Evolutionary conservation across 2,113 vertebrate species (phyloP), one percentile per base, ranked within the genome.

Genomic region (Oenanthe melanoleuca): DNA sequence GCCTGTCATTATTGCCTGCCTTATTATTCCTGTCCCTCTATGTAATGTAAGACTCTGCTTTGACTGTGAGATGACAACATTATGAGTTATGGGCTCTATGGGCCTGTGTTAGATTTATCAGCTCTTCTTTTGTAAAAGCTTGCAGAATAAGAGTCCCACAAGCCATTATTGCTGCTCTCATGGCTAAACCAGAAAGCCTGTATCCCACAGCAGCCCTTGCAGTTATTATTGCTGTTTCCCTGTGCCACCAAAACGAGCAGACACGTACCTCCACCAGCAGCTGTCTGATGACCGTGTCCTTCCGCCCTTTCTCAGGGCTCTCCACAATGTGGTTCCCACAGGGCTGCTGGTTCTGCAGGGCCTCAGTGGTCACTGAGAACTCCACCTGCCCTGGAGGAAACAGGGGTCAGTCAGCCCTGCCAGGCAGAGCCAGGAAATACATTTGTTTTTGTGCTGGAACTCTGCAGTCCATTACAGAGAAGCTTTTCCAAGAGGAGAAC

Each of bases 241-340:
- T 67, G 33, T 55, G 72, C 34, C 40, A 14, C 25, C 45, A 14
- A 56, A 86, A 34, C 10, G 7, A 70, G 42, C 45, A 88, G 14
- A 38, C 77, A 33, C 72, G 0, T 63, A 99, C 98, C 98, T 98
- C 98, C 45, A 99, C 98, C 52, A 98, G 96, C 55, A 99, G 96
- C 45, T 97, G 72, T 14, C 93, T 96, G 63, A 97, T 98, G 78
- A 99, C 98, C 0, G 88, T 94, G 34, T 99, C 98, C 12, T 98
- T 97, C 38, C 80, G 92, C 11, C 98, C 98, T 93, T 97, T 97
- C 33, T 98, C 95, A 31, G 98, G 98, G 7, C 97, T 95, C 15
- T 78, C 96, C 79, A 98, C 97, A 4, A 98, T 10, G 19, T 38
- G 1, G 0, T 96, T 97, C 33, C 96, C 73, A 0, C 97, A 97